A percentile compares a stretch with the other conserved stretches of the same genome.
Conservation (phyloP, 2,888 invertebrate genomes). For the Drosophila trichaetosa region DNA sequence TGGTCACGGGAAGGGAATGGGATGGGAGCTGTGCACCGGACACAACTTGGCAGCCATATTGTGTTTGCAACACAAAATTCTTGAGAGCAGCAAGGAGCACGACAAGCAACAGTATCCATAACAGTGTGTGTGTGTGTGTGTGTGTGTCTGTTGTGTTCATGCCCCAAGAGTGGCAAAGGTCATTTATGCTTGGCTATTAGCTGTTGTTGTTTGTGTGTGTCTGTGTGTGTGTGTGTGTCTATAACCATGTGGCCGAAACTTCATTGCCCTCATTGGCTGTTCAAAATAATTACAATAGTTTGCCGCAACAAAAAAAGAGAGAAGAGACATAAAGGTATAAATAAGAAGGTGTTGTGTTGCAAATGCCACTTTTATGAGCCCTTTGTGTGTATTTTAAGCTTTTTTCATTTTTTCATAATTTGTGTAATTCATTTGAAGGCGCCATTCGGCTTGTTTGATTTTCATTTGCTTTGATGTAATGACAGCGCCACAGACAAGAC, state of each 20-base stretch:
- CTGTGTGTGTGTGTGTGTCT: not conserved
- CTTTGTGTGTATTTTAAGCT: slow-evolving; percentile 27
- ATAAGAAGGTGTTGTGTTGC: slow-evolving; percentile 27
- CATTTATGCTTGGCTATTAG: slow-evolving; percentile 64
- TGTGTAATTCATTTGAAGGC: slow-evolving; percentile 43
- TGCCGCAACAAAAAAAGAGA: slow-evolving; percentile 21
- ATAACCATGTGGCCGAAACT: slow-evolving; percentile 46
- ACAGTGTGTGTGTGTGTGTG: not conserved
- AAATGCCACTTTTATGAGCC: slow-evolving; percentile 44
- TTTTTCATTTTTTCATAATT: slow-evolving; percentile 48
- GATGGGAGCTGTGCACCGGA: slow-evolving; percentile 3
- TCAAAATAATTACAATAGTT: slow-evolving; percentile 79
- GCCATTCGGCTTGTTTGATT: slow-evolving; percentile 48
- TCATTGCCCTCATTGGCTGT: slow-evolving; percentile 73
- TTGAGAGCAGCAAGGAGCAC: slow-evolving; percentile 29
- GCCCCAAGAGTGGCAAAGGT: slow-evolving; percentile 63
- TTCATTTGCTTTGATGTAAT: slow-evolving; percentile 59
- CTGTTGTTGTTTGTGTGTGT: slow-evolving; percentile 25
- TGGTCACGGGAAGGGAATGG: not conserved
- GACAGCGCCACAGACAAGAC: slow-evolving; percentile 22
- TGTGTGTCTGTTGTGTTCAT: slow-evolving; percentile 22
- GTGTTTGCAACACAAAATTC: slow-evolving; percentile 43
- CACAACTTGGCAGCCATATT: slow-evolving; percentile 57
- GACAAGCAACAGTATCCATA: slow-evolving; percentile 54
- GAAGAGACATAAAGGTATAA: slow-evolving; percentile 2